Evolutionary conservation across 2,113 vertebrate genomes (phyloP), one percentile per base, ranked within the genome.

Genomic region (Grantiella picta): DNA sequence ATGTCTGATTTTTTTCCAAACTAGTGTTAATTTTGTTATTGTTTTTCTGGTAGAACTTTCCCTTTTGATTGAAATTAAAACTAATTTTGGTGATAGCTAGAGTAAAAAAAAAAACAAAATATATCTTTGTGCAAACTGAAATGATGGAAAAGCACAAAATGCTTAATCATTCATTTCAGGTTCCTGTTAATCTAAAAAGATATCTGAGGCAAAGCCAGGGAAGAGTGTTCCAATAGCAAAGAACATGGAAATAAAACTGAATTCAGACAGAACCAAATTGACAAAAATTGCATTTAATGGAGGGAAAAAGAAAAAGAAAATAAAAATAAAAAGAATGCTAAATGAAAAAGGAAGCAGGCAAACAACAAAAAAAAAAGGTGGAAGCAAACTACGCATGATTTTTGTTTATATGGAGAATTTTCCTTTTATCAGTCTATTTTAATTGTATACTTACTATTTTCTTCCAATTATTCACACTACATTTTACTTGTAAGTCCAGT

Each of bases 271-370:
- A 88, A 77, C 1, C 19, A 72, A 54, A 61, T 2, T 60, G 56
- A 40, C 11, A 79, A 79, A 91, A 73, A 23, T 22, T 69, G 3
- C 16, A 56, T n/a, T 59, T 85, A 86, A 44, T 64, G 44, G 33
- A 33, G 4, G 15, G 5, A 16, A 69, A 36, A 69, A 28, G 3
- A 12, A 25, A 66, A 47, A 28, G 35, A 69, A 22, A 28, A 36
- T 4, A 4, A 45, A 6, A 23, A 12, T 1, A 42, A 50, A 40
- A 52, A 54, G 0, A 14, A 71, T 35, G 6, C 6, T 12, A 54
- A 82, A 79, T 49, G 11, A 53, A 61, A 71, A 85, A 71, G 18
- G 12, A 90, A 92, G 17, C 15, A 75, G 8, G 2, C 5, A 70
- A 79, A 10, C 0, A 65, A 42, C 52, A 52, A 40, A 24, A 28